Conservation (phyloP, 2,888 invertebrate genomes). For the Rotaria sp. region DNA sequence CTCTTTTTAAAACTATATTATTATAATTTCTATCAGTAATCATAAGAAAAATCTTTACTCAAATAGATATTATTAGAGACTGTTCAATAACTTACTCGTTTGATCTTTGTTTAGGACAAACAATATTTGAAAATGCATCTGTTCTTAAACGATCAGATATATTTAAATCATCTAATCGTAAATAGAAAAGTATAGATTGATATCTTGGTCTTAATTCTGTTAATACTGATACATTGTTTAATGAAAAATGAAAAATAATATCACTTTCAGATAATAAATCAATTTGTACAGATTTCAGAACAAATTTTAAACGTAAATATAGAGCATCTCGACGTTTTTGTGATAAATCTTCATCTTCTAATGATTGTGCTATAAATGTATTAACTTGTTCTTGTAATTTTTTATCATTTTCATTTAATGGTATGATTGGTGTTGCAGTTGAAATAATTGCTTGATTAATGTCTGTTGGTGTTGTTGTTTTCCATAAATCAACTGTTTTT, state of each 20-base stretch:
- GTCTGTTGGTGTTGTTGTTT: background rate
- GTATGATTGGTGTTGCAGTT: background rate
- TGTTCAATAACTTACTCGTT: background rate
- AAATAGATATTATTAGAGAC: no score
- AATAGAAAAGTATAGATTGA: background rate
- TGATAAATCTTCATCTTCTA: slow-evolving; percentile 20
- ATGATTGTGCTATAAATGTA: slow-evolving; percentile 15
- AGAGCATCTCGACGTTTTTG: slow-evolving; percentile 18
- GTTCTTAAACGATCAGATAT: background rate
- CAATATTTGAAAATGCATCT: slow-evolving; percentile 20
- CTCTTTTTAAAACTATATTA: no score
- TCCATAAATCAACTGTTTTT: slow-evolving; percentile 14
- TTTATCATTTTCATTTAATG: slow-evolving; percentile 11
- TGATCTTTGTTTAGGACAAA: slow-evolving; percentile 9
- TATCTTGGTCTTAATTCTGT: slow-evolving; percentile 3
- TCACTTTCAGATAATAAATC: background rate
- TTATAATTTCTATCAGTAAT: no score
- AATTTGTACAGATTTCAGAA: background rate
- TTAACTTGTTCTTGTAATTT: slow-evolving; percentile 18
- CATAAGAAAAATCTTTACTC: no score
- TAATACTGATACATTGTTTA: slow-evolving; percentile 14
- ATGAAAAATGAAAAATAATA: background rate
- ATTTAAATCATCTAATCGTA: slow-evolving; percentile 23
- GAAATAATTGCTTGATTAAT: background rate
- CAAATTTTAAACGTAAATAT: background rate